phyloP scores from a whole-genome alignment of 2,113 vertebrate species.

The Plecturocebus donacophilus region DNA sequence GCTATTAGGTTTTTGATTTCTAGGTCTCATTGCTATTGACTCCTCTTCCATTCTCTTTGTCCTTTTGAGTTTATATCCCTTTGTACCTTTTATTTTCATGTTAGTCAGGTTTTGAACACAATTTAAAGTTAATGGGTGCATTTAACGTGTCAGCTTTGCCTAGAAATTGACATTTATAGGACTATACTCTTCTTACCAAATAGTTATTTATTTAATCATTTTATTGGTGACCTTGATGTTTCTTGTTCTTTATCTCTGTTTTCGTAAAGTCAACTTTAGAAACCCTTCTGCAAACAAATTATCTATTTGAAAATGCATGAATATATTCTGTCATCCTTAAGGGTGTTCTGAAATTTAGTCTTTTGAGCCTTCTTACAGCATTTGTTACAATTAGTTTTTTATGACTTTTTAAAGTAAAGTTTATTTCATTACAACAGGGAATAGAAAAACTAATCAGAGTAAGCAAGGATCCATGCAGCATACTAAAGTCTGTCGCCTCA shows the following conservation, averaged over 20 bases:
- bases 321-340: conserved; percentile 17
- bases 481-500: neutral
- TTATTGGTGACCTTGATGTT: conserved; percentile 33
- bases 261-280: neutral
- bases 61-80: neutral
- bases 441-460: conserved; percentile 2
- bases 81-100: conserved; percentile 38
- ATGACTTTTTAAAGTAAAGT: neutral
- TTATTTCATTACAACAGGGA: conserved; percentile 8
- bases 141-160: neutral
- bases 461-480: neutral
- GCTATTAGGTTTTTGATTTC: conserved; percentile 19
- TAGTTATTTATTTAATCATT: conserved; percentile 24
- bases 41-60: neutral
- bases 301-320: neutral
- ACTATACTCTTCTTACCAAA: neutral
- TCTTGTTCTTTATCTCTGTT: neutral
- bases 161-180: conserved; percentile 30
- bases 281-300: neutral
- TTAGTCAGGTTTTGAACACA: neutral
- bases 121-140: neutral
- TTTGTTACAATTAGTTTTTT: neutral
- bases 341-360: neutral
- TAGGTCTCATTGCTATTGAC: neutral
- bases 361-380: neutral